Evolutionary conservation across 1,140 invertebrate genomes (phyloP).

Genomic region (Asobara japonica): DNA sequence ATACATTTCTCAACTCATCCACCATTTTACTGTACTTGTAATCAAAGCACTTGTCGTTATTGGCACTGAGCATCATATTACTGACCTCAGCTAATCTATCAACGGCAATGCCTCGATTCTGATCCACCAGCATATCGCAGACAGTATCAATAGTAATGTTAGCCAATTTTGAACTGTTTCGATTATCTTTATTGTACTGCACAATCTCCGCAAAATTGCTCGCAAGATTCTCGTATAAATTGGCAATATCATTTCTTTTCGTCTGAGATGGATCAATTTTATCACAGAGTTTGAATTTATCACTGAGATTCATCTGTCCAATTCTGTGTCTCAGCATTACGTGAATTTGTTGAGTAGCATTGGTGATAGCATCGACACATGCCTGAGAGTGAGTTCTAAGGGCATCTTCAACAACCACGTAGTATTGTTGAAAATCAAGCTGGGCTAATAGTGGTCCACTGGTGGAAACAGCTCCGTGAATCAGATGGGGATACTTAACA

Average conservation of each 20-base stretch:
- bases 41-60: conserved; percentile 83
- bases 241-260: conserved; percentile 78
- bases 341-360: conserved; percentile 74
- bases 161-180: conserved; percentile 71
- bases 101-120: conserved; percentile 70
- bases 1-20: conserved; percentile 73
- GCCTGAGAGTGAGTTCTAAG: conserved; percentile 70
- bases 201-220: conserved; percentile 87
- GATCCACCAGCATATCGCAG: conserved; percentile 80
- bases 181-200: conserved; percentile 95
- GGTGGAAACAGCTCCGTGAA: conserved; percentile 85
- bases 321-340: conserved; percentile 70
- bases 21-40: conserved; percentile 86
- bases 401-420: conserved; percentile 76
- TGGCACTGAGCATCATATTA: conserved; percentile 73
- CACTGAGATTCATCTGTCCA: conserved; percentile 72
- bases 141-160: conserved; percentile 84
- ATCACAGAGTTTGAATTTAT: conserved; percentile 82
- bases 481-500: conserved; percentile 89
- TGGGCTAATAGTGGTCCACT: conserved; percentile 88
- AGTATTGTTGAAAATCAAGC: conserved; percentile 87
- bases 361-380: conserved; percentile 73
- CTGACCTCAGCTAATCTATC: conserved; percentile 80
- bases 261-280: conserved; percentile 71
- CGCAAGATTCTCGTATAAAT: conserved; percentile 83